Percentiles rank a stretch among this genome's conserved stretches.
Evolutionary conservation across 2,113 vertebrate genomes (phyloP).

Genomic region (Puffinus mauretanicus): DNA sequence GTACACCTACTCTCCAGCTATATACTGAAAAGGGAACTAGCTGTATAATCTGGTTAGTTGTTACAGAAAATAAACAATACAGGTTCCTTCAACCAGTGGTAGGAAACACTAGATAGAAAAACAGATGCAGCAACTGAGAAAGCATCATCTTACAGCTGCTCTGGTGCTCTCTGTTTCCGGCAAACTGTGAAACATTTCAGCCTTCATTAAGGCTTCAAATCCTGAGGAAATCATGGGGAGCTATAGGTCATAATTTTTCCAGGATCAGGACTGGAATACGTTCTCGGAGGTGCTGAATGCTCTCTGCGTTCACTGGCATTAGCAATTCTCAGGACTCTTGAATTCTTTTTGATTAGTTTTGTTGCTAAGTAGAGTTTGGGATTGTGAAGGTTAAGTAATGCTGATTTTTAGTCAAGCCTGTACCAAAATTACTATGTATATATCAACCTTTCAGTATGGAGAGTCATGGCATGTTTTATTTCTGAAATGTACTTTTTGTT

Average conservation of each 20-base stretch:
- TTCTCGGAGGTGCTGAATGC: not conserved
- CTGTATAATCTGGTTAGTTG: not conserved
- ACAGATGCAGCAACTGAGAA: not conserved
- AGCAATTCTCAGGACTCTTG: not conserved
- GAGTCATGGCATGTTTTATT: not conserved
- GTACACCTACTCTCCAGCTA: not conserved
- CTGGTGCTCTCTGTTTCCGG: not conserved
- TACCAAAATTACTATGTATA: not conserved
- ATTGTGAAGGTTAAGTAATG: not conserved
- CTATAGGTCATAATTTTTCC: not conserved
- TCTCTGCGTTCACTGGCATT: not conserved
- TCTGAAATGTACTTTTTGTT: not conserved
- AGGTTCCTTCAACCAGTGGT: not conserved
- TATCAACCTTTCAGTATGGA: not conserved
- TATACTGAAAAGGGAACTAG: not conserved
- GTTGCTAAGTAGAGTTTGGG: not conserved
- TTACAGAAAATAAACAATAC: not conserved
- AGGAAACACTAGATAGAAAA: not conserved
- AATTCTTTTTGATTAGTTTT: not conserved
- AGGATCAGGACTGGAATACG: not conserved
- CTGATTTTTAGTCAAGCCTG: not conserved
- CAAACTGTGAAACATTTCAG: not conserved
- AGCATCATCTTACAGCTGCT: not conserved
- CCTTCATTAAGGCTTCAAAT: not conserved
- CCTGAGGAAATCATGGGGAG: not conserved